A percentile compares a stretch with the other conserved stretches of the same genome.
phyloP scores from a whole-genome alignment of 2,113 vertebrate genomes.

The Hyperoodon ampullatus region DNA sequence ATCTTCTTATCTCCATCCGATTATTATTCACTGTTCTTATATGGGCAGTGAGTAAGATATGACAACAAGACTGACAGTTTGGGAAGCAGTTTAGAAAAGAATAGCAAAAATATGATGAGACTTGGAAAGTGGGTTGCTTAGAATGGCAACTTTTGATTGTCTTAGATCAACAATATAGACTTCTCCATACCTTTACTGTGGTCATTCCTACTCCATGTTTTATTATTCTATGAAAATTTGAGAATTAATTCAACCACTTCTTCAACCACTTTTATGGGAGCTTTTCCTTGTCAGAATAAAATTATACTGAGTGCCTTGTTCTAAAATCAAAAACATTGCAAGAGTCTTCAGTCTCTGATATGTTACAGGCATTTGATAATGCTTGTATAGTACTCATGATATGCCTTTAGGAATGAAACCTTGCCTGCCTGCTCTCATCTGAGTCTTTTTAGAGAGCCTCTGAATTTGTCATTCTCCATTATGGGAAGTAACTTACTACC shows the following conservation, averaged over 20 bases:
- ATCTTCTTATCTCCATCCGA: neutral
- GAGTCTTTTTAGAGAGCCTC: neutral
- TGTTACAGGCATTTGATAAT: neutral
- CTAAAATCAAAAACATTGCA: neutral
- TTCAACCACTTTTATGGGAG: neutral
- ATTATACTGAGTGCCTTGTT: neutral
- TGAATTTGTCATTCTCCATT: neutral
- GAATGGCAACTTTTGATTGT: neutral
- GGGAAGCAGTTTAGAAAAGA: neutral
- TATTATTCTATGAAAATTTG: neutral
- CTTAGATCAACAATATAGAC: neutral
- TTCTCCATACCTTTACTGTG: neutral
- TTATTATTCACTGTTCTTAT: neutral
- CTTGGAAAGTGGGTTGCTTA: neutral
- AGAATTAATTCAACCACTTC: neutral
- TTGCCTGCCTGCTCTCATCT: neutral
- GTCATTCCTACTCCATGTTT: neutral
- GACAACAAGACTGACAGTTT: neutral
- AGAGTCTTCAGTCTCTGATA: neutral
- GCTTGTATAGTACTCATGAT: neutral
- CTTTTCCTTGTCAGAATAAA: neutral
- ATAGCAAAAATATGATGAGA: neutral
- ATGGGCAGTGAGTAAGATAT: neutral
- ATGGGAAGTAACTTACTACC: neutral
- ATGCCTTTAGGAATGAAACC: neutral